These are phyloP conservation scores for Erynnis tages DNA, from an alignment of 2,888 invertebrate genomes.

Conservation along the genomic window DNA sequence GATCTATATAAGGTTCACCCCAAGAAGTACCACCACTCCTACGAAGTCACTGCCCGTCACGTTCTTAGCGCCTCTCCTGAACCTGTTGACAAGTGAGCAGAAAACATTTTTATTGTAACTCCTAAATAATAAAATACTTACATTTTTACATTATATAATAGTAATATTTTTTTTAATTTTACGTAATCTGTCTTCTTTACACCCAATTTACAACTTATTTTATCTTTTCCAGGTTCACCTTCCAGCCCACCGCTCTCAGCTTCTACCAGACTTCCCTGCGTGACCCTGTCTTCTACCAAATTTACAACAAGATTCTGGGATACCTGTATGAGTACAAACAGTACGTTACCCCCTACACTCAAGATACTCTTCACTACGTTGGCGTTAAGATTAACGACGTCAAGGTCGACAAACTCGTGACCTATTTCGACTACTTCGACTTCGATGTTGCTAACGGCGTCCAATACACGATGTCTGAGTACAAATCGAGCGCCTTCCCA, in stretches of 20 bases:
- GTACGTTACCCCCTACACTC: conserved; percentile 80
- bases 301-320: conserved; percentile 82
- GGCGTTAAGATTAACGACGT: conserved; percentile 83
- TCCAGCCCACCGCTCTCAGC: conserved; percentile 82
- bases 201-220: conserved; percentile 32
- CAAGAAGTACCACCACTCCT: conserved; percentile 72
- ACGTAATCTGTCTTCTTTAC: not conserved
- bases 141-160: not conserved
- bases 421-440: conserved; percentile 85
- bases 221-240: conserved; percentile 51
- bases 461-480: conserved; percentile 49
- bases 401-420: conserved; percentile 82
- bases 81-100: conserved; percentile 45
- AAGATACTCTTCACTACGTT: conserved; percentile 79
- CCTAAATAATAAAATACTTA: conserved; percentile 32
- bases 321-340: conserved; percentile 83
- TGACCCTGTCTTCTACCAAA: conserved; percentile 87
- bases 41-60: conserved; percentile 79
- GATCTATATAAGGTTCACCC: conserved; percentile 62
- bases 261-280: conserved; percentile 84
- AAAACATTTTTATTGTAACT: not conserved
- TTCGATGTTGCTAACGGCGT: conserved; percentile 82
- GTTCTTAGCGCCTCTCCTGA: conserved; percentile 46
- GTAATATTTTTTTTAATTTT: too few species aligned
- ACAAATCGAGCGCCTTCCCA: conserved; percentile 56